These are phyloP conservation scores for Myotis pilosus DNA, from an alignment of 2,797 vertebrate genomes.

Conservation along the genomic window DNA sequence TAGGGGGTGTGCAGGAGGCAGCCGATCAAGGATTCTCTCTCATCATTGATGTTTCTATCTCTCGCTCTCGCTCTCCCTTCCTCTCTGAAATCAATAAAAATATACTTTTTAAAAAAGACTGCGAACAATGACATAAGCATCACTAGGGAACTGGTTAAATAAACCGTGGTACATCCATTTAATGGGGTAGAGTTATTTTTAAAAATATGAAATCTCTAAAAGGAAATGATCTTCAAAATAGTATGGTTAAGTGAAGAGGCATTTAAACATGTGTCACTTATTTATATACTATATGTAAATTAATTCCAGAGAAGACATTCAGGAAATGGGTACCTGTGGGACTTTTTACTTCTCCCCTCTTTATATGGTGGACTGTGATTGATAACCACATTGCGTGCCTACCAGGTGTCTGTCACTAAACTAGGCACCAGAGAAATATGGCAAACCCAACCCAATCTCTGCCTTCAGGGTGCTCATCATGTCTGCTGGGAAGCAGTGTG, in stretches of 20 bases:
- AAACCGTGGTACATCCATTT: not conserved
- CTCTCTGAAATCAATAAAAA: too few species aligned
- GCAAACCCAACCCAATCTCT: not conserved
- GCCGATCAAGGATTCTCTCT: too few species aligned
- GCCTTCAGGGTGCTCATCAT: not conserved
- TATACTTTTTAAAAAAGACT: not conserved
- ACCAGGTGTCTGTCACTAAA: not conserved
- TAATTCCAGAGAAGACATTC: not conserved
- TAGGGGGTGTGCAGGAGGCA: too few species aligned
- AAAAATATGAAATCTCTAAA: constrained; percentile 1
- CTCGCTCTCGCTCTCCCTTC: too few species aligned
- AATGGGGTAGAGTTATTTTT: not conserved
- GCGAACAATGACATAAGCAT: not conserved
- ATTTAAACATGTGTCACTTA: constrained; percentile 36
- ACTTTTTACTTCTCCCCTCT: not conserved
- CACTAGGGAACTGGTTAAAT: constrained; percentile 7
- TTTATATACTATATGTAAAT: not conserved
- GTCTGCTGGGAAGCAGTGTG: not conserved
- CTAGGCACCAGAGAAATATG: not conserved
- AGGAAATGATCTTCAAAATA: constrained; percentile 25
- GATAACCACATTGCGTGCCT: not conserved
- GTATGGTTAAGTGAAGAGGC: constrained; percentile 10
- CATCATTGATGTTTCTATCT: too few species aligned
- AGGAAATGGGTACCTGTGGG: not conserved
- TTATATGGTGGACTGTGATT: not conserved